phyloP scores from a whole-genome alignment of 2,888 invertebrate species.

The Malthinus flaveolus region DNA sequence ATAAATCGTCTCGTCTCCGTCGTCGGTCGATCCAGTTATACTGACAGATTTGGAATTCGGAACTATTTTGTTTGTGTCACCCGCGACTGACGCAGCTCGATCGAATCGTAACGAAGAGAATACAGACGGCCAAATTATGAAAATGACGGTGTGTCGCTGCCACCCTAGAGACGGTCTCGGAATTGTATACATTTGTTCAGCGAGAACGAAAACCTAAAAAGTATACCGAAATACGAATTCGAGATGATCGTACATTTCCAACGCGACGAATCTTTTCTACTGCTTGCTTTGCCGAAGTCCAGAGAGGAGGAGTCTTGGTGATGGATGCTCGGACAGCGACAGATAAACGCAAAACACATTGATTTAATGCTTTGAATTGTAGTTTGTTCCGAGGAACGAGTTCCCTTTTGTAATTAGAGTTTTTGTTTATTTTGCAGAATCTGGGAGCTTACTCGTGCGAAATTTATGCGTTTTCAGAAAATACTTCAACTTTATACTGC shows the following conservation, averaged over 20 bases:
- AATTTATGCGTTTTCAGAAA: slow-evolving; percentile 29
- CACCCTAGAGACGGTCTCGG: slow-evolving; percentile 29
- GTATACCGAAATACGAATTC: slow-evolving; percentile 23
- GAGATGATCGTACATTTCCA: slow-evolving; percentile 27
- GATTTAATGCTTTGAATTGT: slow-evolving; percentile 54
- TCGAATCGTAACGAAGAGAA: slow-evolving; percentile 59
- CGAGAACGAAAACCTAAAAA: slow-evolving; percentile 30
- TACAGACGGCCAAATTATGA: slow-evolving; percentile 66
- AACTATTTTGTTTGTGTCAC: slow-evolving; percentile 52
- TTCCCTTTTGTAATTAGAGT: slow-evolving; percentile 54
- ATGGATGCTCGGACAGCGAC: slow-evolving; percentile 55
- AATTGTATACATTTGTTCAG: slow-evolving; percentile 27
- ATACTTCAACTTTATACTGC: slow-evolving; percentile 30
- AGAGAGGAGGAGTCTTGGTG: slow-evolving; percentile 51
- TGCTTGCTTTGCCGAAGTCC: slow-evolving; percentile 30
- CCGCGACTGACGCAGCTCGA: slow-evolving; percentile 58
- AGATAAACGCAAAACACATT: slow-evolving; percentile 58
- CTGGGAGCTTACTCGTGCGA: slow-evolving; percentile 27
- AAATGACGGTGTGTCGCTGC: slow-evolving; percentile 56
- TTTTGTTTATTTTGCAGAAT: slow-evolving; percentile 34
- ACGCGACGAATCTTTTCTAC: slow-evolving; percentile 23
- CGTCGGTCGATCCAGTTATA: slow-evolving; percentile 21
- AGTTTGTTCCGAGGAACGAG: slow-evolving; percentile 53
- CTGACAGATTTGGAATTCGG: slow-evolving; percentile 21
- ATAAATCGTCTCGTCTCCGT: slow-evolving; percentile 11